Conservation (phyloP, 1,140 invertebrate genomes). For the Danaus melanippus region DNA sequence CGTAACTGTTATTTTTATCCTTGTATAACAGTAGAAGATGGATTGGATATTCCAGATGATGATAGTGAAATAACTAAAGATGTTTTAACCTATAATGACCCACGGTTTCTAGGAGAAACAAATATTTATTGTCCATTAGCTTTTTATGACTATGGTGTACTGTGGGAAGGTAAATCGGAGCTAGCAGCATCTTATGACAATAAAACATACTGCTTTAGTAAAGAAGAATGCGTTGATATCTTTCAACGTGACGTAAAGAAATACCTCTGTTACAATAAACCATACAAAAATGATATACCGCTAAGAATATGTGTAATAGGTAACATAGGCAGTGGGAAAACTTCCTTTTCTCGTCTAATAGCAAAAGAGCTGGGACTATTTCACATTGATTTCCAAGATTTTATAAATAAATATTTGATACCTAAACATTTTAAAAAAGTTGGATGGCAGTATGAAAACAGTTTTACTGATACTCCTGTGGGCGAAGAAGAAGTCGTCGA, state of each 20-base stretch:
- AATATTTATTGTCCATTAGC: conserved; percentile 72
- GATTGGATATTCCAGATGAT: conserved; percentile 32
- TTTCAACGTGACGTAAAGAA: conserved; percentile 61
- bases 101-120: conserved; percentile 70
- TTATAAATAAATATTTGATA: conserved; percentile 45
- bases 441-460: conserved; percentile 50
- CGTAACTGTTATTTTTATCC: conserved; percentile 39
- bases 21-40: conserved; percentile 30
- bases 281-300: conserved; percentile 56
- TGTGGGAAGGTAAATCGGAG: conserved; percentile 74
- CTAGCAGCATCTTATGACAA: conserved; percentile 66
- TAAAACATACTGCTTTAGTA: conserved; percentile 68
- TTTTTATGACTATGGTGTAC: conserved; percentile 61
- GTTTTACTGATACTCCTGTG: conserved; percentile 36
- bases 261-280: conserved; percentile 56
- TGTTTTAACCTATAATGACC: conserved; percentile 45
- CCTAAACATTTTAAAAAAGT: conserved; percentile 59
- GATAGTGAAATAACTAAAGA: conserved; percentile 36
- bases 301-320: conserved; percentile 73
- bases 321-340: conserved; percentile 68
- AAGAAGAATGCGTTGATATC: conserved; percentile 50
- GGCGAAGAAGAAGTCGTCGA: conserved; percentile 44
- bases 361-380: conserved; percentile 70
- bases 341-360: conserved; percentile 59
- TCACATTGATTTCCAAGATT: conserved; percentile 63